These are phyloP conservation scores for Meloidogyne hapla DNA, from an alignment of 1,140 invertebrate species.

Conservation along the genomic window DNA sequence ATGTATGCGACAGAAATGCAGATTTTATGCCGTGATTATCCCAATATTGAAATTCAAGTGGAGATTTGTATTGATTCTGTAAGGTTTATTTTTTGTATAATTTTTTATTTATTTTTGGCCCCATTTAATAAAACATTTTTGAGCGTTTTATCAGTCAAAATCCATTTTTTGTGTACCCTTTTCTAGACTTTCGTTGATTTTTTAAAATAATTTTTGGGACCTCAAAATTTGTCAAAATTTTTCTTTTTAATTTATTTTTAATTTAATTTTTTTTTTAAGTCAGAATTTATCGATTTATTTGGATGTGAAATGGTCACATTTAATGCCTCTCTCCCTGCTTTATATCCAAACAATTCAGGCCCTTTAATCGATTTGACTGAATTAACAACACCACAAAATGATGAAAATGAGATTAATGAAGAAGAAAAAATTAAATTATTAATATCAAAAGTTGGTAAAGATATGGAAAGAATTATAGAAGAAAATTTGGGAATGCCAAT, in stretches of 20 bases:
- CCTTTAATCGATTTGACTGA: conserved; percentile 25
- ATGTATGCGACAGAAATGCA: conserved; percentile 21
- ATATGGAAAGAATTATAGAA: conserved; percentile 17
- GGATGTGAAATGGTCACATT: background rate
- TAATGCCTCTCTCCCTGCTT: conserved; percentile 26
- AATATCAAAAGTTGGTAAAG: conserved; percentile 8
- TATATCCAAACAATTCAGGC: conserved; percentile 31
- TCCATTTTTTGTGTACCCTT: too few species aligned
- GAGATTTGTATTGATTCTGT: conserved; percentile 13
- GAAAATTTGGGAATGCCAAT: conserved; percentile 37
- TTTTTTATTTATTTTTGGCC: background rate
- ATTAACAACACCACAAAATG: background rate
- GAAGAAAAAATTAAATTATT: background rate
- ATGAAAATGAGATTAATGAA: background rate
- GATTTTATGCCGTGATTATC: conserved; percentile 24
- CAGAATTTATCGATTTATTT: conserved; percentile 18
- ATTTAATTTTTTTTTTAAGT: conserved; percentile 7
- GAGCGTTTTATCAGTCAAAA: too few species aligned
- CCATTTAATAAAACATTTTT: background rate
- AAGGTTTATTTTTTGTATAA: conserved; percentile 1
- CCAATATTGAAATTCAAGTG: conserved; percentile 28
- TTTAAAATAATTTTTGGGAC: background rate
- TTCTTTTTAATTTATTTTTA: background rate
- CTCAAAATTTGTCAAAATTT: background rate
- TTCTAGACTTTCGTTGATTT: too few species aligned